Base-by-base conservation (phyloP, 2,113 vertebrate species). In the Plecturocebus donacophilus region DNA sequence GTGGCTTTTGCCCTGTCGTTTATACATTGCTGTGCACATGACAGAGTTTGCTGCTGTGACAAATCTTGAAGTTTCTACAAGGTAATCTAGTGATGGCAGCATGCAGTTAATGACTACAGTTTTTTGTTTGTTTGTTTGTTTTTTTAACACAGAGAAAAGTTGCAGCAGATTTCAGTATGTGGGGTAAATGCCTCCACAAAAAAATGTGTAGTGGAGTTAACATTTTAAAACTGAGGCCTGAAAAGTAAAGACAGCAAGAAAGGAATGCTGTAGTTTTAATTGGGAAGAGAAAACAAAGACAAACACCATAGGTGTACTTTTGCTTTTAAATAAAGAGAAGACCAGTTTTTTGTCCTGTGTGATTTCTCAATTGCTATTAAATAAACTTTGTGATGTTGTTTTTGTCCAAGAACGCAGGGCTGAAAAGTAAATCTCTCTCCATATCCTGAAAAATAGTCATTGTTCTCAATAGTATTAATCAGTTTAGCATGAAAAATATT, bases 1-100 rank as follows among this genome's bases (percentile, higher is more conserved):
- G 64, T 56, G 87, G 88, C 83, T 79, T 88, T 8, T 79, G 75
- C 58, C 93, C 95, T 83, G 66, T 82, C 97, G 87, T 79, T 80
- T 90, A n/a, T 64, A 20, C 47, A 38, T 52, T 27, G 38, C 5
- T 8, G 3, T 12, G 25, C 6, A 20, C 49, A 30, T 19, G 45
- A 10, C 75, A 54, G 64, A 90, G 93, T 84, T 76, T 47, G 35
- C 81, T 58, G 42, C 83, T 58, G 27, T 21, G 97, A n/a, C 25
- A 40, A 97, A 96, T 77, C 96, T 94, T 49, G 12, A 96, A 92
- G 71, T 97, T 98, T 87, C 95, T 96, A 96, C 52, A 81, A 97
- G 93, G 52, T 30, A 52, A 71, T 54, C 42, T 96, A 95, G 94
- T 79, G 95, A 96, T 81, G 84, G 47, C 87, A 81, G 71, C 27